Evolutionary conservation across 2,888 invertebrate species (phyloP), one percentile per base, ranked within the genome.

Genomic region (Cerastoderma edule): DNA sequence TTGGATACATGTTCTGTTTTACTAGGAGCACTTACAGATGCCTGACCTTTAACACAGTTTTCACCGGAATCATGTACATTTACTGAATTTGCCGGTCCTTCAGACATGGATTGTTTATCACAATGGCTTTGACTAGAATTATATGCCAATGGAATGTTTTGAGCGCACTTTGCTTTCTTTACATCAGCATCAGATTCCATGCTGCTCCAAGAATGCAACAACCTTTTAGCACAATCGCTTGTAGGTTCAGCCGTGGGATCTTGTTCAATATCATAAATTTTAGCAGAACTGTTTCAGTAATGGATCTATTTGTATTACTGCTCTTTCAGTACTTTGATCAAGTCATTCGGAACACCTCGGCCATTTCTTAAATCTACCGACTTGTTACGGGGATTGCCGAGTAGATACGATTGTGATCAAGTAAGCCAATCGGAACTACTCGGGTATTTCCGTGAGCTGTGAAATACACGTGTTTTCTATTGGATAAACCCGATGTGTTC

Each of bases 121-220:
- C 27, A 39, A 32, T 13, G 28, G 22, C 30, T 24, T 67, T 60
- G 69, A 70, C 70, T 70, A 70, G 69, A 66, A 48, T 22, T 24
- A 64, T 46, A 39, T 30, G n/a, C 13, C 16, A 35, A 16, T 35
- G 32, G 39, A 39, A 60, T 33, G 27, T 33, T 19, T 19, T 30
- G 50, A 2, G 16, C 32, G 10, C 33, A 44, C 5, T 5, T 53
- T 24, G 24, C 28, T 64, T 76, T 72, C 57, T 44, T n/a, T 16
- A 44, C 54, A 13, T 76, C 74, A 30, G 48, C 24, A 22, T 68
- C 76, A 66, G 46, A 57, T 22, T 80, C 77, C 67, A 72, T 66
- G 69, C 74, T 77, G 30, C 60, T 74, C 80, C 80, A 80, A 44
- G 69, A 77, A 33, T 72, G 48, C 30, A 65, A 6, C 13, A 27